Evolutionary conservation across 2,888 invertebrate genomes (phyloP).

Genomic region (Noctua pronuba): DNA sequence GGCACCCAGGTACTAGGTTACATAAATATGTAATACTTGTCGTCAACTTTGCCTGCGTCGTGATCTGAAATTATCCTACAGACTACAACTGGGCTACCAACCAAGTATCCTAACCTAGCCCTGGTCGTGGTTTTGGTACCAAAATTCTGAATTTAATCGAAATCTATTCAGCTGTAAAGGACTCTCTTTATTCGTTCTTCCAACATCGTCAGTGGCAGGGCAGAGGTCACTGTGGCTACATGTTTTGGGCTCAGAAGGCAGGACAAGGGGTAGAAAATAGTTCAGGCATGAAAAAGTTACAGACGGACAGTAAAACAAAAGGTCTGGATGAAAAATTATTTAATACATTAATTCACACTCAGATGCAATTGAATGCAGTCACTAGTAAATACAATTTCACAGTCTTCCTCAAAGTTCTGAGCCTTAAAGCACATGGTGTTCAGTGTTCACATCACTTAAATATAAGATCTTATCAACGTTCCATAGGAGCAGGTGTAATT

Average conservation of each 20-base stretch:
- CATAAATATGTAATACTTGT: too few species aligned
- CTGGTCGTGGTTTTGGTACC: background rate
- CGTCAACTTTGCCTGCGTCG: too few species aligned
- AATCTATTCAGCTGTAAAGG: background rate
- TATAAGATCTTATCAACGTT: conserved; percentile 79
- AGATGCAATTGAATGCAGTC: conserved; percentile 70
- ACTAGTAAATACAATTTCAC: conserved; percentile 65
- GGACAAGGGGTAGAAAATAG: background rate
- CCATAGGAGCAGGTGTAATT: conserved; percentile 91
- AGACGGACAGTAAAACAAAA: background rate
- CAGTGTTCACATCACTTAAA: conserved; percentile 62
- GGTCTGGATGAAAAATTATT: conserved; percentile 53
- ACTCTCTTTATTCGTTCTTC: background rate
- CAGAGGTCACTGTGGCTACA: background rate
- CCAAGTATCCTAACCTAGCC: background rate
- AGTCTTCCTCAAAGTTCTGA: conserved; percentile 77
- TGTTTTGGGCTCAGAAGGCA: background rate
- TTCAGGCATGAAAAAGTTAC: background rate
- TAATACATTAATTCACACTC: conserved; percentile 67
- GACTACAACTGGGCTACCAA: too few species aligned
- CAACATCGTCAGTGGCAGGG: background rate
- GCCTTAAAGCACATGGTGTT: conserved; percentile 52
- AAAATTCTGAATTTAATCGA: background rate
- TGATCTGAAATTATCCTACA: background rate
- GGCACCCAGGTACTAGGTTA: too few species aligned